Percentiles rank a stretch among this genome's conserved stretches.
phyloP scores from a whole-genome alignment of 2,888 invertebrate genomes.

The Rugalucina vietnamica region DNA sequence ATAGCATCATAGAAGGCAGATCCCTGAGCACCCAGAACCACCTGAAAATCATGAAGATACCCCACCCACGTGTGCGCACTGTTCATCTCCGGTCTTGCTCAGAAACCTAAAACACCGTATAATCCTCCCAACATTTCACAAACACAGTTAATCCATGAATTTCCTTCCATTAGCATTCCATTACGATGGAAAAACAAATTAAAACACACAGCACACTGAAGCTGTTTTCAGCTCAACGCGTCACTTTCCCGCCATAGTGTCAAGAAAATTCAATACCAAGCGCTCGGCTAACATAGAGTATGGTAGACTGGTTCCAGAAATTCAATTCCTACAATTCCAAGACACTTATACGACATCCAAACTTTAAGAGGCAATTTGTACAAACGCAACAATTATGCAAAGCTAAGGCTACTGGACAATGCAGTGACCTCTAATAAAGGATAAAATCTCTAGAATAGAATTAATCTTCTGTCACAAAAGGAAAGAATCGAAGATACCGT shows the following conservation, averaged over 20 bases:
- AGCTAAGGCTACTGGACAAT: not conserved
- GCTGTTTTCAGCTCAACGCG: not conserved
- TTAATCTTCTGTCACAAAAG: not conserved
- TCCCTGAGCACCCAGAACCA: slow-evolving; percentile 51
- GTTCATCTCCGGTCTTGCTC: slow-evolving; percentile 53
- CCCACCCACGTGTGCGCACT: slow-evolving; percentile 51
- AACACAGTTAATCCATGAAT: slow-evolving; percentile 7
- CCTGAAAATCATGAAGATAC: slow-evolving; percentile 60
- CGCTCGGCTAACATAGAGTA: not conserved
- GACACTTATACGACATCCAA: not conserved
- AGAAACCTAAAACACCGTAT: slow-evolving; percentile 2
- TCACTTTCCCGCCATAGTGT: slow-evolving; percentile 2
- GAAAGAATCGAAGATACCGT: slow-evolving; percentile 13
- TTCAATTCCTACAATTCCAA: not conserved
- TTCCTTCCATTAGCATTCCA: slow-evolving; percentile 16
- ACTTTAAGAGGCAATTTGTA: not conserved
- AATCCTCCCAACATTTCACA: not conserved
- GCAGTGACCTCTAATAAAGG: slow-evolving; percentile 7
- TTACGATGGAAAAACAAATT: not conserved
- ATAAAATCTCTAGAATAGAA: not conserved
- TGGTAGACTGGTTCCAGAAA: not conserved
- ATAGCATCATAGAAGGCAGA: slow-evolving; percentile 61
- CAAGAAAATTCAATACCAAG: not conserved
- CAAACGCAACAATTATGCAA: not conserved
- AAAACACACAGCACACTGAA: not conserved